Percentiles rank a stretch among this genome's conserved stretches.
These are phyloP conservation scores for Drosophila nasuta DNA, from an alignment of 1,140 invertebrate species.

Conservation along the genomic window DNA sequence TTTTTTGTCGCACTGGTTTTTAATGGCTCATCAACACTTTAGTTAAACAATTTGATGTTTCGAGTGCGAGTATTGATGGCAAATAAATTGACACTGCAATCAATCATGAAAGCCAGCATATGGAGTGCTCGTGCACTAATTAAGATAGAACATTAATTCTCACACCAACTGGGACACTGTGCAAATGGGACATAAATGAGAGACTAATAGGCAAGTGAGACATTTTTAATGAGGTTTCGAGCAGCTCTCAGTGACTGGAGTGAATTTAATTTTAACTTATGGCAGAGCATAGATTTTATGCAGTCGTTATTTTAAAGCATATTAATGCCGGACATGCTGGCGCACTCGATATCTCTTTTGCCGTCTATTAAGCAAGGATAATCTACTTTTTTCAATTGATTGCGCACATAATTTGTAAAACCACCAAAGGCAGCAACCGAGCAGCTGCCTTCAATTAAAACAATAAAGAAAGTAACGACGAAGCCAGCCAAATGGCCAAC, in stretches of 20 bases:
- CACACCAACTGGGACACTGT: neutral
- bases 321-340: neutral
- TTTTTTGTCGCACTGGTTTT: constrained; percentile 26
- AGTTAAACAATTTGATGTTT: constrained; percentile 47
- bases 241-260: neutral
- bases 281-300: no score
- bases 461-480: constrained; percentile 35
- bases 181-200: neutral
- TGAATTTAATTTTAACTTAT: neutral
- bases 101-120: constrained; percentile 59
- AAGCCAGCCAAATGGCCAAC: constrained; percentile 14
- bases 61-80: constrained; percentile 61
- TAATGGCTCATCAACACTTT: constrained; percentile 67
- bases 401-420: constrained; percentile 48
- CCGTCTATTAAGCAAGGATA: constrained; percentile 25
- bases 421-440: constrained; percentile 9
- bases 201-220: constrained; percentile 2
- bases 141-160: constrained; percentile 34
- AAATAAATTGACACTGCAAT: constrained; percentile 71
- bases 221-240: neutral
- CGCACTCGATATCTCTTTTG: neutral
- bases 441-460: constrained; percentile 61
- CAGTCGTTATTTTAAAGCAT: neutral
- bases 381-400: constrained; percentile 43
- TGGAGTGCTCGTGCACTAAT: constrained; percentile 50